These are phyloP conservation scores for Poecilia velifera DNA, from an alignment of 2,797 vertebrate species.

Conservation along the genomic window DNA sequence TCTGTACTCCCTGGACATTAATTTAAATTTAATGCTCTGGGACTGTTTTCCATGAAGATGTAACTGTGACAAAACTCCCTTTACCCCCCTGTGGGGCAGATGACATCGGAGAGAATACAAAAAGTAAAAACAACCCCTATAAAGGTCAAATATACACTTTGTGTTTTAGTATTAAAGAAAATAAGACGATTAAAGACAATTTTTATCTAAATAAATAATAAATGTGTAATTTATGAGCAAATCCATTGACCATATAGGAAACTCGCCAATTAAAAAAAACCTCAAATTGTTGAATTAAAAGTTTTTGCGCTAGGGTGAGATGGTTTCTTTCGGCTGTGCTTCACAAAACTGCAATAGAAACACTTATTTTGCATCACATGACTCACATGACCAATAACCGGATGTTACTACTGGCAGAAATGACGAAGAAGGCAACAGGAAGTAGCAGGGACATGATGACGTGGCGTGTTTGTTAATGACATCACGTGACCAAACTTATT, in stretches of 20 bases:
- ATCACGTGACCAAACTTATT: no score
- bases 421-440: no score
- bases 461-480: no score
- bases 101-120: neutral
- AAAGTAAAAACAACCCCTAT: neutral
- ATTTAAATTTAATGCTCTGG: slow-evolving; percentile 36
- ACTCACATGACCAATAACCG: no score
- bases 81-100: neutral
- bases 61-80: slow-evolving; percentile 18
- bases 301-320: no score
- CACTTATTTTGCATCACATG: no score
- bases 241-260: neutral
- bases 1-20: slow-evolving; percentile 52
- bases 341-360: no score
- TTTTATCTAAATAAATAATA: neutral
- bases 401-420: no score
- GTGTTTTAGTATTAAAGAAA: neutral
- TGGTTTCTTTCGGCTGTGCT: no score
- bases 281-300: no score
- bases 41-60: slow-evolving; percentile 27
- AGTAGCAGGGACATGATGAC: no score
- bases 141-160: neutral
- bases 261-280: no score
- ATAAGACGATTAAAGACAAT: neutral
- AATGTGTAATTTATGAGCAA: neutral